Conservation (phyloP, 1,140 invertebrate species). For the Eriosoma lanigerum region DNA sequence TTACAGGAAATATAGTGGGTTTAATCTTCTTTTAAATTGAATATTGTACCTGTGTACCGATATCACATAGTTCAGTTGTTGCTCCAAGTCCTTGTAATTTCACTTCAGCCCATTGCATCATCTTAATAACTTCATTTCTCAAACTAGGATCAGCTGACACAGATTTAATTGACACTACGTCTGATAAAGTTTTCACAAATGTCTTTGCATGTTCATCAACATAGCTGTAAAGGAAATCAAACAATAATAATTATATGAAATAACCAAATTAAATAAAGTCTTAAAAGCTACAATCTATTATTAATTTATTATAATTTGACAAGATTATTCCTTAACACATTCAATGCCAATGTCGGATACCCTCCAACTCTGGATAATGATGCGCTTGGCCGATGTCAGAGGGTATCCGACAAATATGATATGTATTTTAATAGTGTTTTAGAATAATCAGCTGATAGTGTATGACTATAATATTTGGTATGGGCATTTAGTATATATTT, state of each 20-base stretch:
- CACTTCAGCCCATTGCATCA: conserved; percentile 79
- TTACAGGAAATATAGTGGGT: too few relatives aligned
- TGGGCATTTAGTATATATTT: too few relatives aligned
- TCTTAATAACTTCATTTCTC: conserved; percentile 71
- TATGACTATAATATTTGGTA: too few relatives aligned
- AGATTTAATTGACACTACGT: conserved; percentile 91
- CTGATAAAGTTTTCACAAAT: conserved; percentile 78
- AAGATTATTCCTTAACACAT: too few relatives aligned
- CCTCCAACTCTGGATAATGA: too few relatives aligned
- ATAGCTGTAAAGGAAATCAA: conserved; percentile 66
- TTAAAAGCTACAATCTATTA: not conserved
- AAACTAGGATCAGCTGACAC: conserved; percentile 89
- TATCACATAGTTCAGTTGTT: conserved; percentile 72
- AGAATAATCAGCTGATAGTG: too few relatives aligned
- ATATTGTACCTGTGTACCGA: conserved; percentile 70
- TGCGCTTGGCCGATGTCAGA: too few relatives aligned
- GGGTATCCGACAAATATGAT: too few relatives aligned
- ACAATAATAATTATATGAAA: not conserved
- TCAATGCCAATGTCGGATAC: too few relatives aligned
- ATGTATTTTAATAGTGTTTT: too few relatives aligned
- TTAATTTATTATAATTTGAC: not conserved
- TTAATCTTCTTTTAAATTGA: too few relatives aligned
- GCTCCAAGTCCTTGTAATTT: conserved; percentile 77
- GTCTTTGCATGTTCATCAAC: conserved; percentile 75
- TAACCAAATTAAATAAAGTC: not conserved